Evolutionary conservation across 2,797 vertebrate genomes (phyloP).

Genomic region (Intellagama lesueurii): DNA sequence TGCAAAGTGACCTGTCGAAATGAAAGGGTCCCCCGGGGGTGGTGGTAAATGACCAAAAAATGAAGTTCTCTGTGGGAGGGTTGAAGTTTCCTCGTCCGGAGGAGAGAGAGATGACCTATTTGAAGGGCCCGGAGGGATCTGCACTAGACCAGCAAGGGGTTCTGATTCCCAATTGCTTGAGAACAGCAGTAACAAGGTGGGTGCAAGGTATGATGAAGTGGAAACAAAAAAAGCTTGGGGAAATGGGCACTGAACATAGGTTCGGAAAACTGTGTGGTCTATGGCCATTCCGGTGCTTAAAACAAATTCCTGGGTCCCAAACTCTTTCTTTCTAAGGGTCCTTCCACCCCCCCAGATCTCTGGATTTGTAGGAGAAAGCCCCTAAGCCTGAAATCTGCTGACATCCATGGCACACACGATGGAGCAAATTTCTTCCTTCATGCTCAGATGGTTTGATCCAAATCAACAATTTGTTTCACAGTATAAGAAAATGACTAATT

Average conservation of each 20-base stretch:
- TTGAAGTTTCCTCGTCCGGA: not conserved
- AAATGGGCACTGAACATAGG: not conserved
- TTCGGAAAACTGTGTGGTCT: not conserved
- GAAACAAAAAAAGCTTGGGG: not conserved
- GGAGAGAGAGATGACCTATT: too few relatives aligned
- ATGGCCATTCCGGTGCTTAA: not conserved
- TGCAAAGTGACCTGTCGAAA: not conserved
- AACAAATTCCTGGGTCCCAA: not conserved
- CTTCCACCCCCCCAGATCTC: not conserved
- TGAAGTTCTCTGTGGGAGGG: not conserved
- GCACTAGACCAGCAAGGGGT: not conserved
- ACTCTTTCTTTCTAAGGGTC: not conserved
- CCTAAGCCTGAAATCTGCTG: too few relatives aligned
- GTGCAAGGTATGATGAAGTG: too few relatives aligned
- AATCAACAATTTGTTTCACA: not conserved
- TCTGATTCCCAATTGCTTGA: not conserved
- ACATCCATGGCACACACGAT: too few relatives aligned
- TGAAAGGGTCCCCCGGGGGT: not conserved
- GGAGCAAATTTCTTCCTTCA: not conserved
- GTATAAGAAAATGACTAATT: not conserved
- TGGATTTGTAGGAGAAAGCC: not conserved
- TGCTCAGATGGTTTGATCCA: too few relatives aligned
- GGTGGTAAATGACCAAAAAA: not conserved
- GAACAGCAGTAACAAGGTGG: not conserved
- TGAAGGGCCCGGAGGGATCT: not conserved